These are phyloP conservation scores for Psittacula echo DNA, from an alignment of 2,797 vertebrate genomes.

Conservation along the genomic window DNA sequence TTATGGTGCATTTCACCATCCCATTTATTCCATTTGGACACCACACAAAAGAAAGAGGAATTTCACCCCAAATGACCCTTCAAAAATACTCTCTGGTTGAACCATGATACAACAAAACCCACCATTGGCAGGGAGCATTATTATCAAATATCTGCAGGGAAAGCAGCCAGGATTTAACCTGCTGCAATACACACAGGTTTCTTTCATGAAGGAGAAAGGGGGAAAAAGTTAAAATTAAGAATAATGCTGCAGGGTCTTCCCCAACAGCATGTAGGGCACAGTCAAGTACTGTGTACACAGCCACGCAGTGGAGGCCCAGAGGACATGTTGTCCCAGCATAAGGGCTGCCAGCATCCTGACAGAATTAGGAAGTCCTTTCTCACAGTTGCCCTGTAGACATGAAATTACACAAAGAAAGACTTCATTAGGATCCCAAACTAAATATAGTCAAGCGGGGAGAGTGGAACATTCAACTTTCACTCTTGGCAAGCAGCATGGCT, in stretches of 20 bases:
- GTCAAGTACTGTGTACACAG: background rate
- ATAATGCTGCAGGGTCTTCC: background rate
- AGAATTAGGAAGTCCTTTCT: conserved; percentile 70
- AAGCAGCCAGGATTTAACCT: conserved; percentile 3
- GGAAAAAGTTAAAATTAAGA: background rate
- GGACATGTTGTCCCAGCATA: background rate
- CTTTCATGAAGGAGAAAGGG: conserved; percentile 14
- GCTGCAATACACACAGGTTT: background rate
- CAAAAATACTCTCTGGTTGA: background rate
- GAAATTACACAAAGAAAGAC: conserved; percentile 67
- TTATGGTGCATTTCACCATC: background rate
- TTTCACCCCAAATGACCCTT: background rate
- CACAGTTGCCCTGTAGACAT: conserved; percentile 58
- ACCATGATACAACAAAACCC: background rate
- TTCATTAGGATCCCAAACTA: conserved; percentile 67
- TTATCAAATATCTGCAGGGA: background rate
- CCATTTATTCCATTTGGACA: background rate
- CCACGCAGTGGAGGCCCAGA: background rate
- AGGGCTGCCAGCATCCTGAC: conserved; percentile 64
- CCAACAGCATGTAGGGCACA: background rate
- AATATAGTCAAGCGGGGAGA: conserved; percentile 67
- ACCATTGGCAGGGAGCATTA: background rate
- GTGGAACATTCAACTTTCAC: conserved; percentile 66
- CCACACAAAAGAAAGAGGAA: background rate
- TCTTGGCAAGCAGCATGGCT: conserved; percentile 45